Conservation (phyloP, 2,888 invertebrate species). For the Acleris laterana region DNA sequence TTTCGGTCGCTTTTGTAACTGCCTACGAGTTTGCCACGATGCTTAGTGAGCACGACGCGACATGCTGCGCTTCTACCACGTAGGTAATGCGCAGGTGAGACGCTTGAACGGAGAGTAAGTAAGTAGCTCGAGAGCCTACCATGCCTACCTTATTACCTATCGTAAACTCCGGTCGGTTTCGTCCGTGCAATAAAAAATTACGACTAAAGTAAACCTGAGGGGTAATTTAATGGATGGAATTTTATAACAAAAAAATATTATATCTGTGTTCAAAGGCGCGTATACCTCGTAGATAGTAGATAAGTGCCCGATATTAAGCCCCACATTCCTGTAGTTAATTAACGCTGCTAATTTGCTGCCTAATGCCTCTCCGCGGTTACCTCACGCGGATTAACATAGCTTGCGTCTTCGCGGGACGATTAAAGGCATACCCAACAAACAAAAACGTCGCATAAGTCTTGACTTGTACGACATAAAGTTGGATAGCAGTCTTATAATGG, state of each 20-base stretch:
- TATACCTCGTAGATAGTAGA: neutral
- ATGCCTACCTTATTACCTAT: neutral
- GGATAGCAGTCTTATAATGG: too few relatives aligned
- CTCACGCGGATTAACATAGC: slow-evolving; percentile 27
- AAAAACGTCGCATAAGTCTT: too few relatives aligned
- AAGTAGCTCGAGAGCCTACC: too few relatives aligned
- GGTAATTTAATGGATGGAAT: too few relatives aligned
- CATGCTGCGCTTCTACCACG: slow-evolving; percentile 1
- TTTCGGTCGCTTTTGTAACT: slow-evolving; percentile 39
- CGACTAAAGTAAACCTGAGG: neutral
- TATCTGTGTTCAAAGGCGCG: too few relatives aligned
- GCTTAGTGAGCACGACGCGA: slow-evolving; percentile 20
- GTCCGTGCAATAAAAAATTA: slow-evolving; percentile 6
- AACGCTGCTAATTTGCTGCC: slow-evolving; percentile 14
- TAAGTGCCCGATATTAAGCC: slow-evolving; percentile 21
- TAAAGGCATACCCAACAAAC: too few relatives aligned
- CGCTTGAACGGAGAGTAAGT: too few relatives aligned
- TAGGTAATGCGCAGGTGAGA: neutral
- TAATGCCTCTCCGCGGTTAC: slow-evolving; percentile 19
- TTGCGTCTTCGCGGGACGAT: slow-evolving; percentile 11
- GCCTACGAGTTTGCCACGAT: slow-evolving; percentile 30
- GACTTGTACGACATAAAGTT: too few relatives aligned
- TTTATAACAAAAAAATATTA: too few relatives aligned
- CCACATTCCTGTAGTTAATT: slow-evolving; percentile 21
- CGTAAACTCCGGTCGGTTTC: slow-evolving; percentile 7